These are phyloP conservation scores for Peromyscus aztecus DNA, from an alignment of 2,797 vertebrate species.

Conservation along the genomic window DNA sequence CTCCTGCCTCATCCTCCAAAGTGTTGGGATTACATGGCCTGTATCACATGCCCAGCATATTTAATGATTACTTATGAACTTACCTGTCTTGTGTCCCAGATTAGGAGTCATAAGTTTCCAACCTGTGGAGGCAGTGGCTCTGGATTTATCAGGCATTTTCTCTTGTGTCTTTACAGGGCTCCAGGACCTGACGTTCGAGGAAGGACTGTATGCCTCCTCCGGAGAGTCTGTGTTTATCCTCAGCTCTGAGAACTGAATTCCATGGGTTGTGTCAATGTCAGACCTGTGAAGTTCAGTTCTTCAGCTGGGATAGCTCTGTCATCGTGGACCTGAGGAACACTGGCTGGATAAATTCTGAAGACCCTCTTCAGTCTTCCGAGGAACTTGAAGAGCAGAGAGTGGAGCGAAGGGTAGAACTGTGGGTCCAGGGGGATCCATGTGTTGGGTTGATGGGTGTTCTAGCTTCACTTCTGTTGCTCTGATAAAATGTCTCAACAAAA, in stretches of 20 bases:
- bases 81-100: not conserved
- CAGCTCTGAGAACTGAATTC: slow-evolving; percentile 91
- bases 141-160: slow-evolving; percentile 69
- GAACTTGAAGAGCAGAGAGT: not conserved
- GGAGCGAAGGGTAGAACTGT: not conserved
- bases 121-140: not conserved
- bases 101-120: not conserved
- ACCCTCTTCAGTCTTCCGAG: not conserved
- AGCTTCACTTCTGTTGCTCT: not conserved
- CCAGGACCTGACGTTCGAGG: slow-evolving; percentile 51
- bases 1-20: not conserved
- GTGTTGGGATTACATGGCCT: not conserved
- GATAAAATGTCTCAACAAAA: not conserved
- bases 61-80: rapidly evolving
- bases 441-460: not conserved
- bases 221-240: slow-evolving; percentile 80
- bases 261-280: slow-evolving; percentile 88
- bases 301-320: slow-evolving; percentile 88
- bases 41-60: not conserved
- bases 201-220: not conserved
- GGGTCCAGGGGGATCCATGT: not conserved
- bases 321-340: slow-evolving; percentile 51
- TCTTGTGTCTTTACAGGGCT: slow-evolving; percentile 81
- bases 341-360: not conserved
- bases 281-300: slow-evolving; percentile 89